A percentile compares a stretch with the other conserved stretches of the same genome.
Conservation (phyloP, 2,888 invertebrate species). For the Galerucella calmariensis region DNA sequence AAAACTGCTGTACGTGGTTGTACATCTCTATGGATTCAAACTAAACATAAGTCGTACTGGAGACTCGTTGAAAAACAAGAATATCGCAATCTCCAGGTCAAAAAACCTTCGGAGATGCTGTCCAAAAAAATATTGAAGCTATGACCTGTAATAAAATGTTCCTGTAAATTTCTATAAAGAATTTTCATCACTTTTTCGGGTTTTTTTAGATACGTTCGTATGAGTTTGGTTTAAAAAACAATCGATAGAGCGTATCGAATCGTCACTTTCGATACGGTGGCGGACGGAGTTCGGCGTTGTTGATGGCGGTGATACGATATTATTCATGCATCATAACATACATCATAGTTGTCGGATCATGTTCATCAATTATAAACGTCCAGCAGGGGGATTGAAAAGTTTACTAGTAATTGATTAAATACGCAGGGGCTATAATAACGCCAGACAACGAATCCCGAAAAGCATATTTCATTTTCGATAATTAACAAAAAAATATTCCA, state of each 20-base stretch:
- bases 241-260: slow-evolving; percentile 45
- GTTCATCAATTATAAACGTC: slow-evolving; percentile 45
- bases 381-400: slow-evolving; percentile 36
- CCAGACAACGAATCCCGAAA: slow-evolving; percentile 3
- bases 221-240: slow-evolving; percentile 21
- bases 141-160: no score
- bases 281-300: slow-evolving; percentile 3
- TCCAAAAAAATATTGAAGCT: no score
- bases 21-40: no score
- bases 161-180: no score
- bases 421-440: slow-evolving; percentile 11
- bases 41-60: no score
- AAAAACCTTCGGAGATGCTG: no score
- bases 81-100: no score
- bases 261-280: slow-evolving; percentile 44
- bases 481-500: slow-evolving; percentile 6
- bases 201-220: background rate
- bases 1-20: no score
- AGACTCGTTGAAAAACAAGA: no score
- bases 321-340: slow-evolving; percentile 47
- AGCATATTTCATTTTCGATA: slow-evolving; percentile 11
- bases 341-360: slow-evolving; percentile 47
- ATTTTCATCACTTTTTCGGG: no score
- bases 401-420: slow-evolving; percentile 37
- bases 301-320: slow-evolving; percentile 40